Evolutionary conservation across 2,888 invertebrate species (phyloP).

Genomic region (Merodon equestris): DNA sequence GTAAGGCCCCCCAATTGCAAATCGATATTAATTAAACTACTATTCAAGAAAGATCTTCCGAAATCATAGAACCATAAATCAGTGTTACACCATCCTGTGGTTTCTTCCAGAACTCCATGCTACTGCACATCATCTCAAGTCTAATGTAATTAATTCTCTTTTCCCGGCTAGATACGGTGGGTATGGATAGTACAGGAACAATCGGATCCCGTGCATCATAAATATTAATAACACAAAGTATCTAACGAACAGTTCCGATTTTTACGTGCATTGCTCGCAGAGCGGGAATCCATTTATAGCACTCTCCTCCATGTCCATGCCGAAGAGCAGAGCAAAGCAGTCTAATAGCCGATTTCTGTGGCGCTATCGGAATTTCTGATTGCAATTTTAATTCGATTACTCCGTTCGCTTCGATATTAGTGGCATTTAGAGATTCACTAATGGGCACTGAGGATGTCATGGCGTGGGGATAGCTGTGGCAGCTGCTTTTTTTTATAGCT

Average conservation of each 20-base stretch:
- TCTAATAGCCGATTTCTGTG: slow-evolving; percentile 28
- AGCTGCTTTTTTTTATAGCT: slow-evolving; percentile 30
- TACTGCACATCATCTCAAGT: slow-evolving; percentile 30
- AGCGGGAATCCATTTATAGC: slow-evolving; percentile 34
- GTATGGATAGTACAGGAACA: neutral
- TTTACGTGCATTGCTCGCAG: slow-evolving; percentile 26
- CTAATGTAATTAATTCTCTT: slow-evolving; percentile 58
- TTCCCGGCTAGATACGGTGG: slow-evolving; percentile 16
- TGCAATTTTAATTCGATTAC: slow-evolving; percentile 58
- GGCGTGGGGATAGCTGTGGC: slow-evolving; percentile 24
- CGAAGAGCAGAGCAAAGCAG: too few relatives aligned
- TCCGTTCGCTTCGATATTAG: slow-evolving; percentile 17
- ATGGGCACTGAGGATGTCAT: slow-evolving; percentile 46
- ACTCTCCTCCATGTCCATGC: neutral
- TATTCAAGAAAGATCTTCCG: slow-evolving; percentile 4
- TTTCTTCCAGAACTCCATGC: slow-evolving; percentile 22
- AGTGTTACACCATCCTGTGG: slow-evolving; percentile 23
- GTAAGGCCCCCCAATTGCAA: neutral
- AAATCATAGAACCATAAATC: slow-evolving; percentile 46
- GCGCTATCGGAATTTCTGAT: slow-evolving; percentile 60
- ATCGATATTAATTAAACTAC: slow-evolving; percentile 27
- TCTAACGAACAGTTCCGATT: slow-evolving; percentile 25
- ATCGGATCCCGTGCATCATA: slow-evolving; percentile 38
- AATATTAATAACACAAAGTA: slow-evolving; percentile 55
- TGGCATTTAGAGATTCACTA: slow-evolving; percentile 51